Conservation (phyloP, 30 jellyfish, hydroid and myxozoan genomes). For the Chironex yamaguchii region DNA sequence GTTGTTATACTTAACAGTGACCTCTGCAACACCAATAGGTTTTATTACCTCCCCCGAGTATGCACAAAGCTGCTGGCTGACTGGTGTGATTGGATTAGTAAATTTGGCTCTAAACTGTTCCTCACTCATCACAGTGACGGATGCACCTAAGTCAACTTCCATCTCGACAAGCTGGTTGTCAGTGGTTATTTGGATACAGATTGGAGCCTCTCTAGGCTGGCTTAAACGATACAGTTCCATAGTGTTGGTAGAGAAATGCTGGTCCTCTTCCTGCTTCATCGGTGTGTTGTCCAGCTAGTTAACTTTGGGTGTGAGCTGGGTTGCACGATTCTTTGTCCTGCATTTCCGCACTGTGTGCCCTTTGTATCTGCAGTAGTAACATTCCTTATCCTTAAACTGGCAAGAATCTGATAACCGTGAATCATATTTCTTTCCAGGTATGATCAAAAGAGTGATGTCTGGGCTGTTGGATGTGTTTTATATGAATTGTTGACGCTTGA, state of each 20-base stretch:
- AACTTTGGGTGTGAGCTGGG: constrained; percentile 15
- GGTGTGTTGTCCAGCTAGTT: too few species aligned
- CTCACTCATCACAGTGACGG: constrained; percentile 28
- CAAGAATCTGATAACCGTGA: constrained; percentile 42
- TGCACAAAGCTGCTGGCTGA: constrained; percentile 1
- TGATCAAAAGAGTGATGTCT: constrained; percentile 91
- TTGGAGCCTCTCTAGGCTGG: constrained; percentile 23
- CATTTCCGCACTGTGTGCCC: constrained; percentile 44
- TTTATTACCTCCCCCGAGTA: constrained; percentile 28
- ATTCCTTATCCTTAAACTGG: constrained; percentile 24
- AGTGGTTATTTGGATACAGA: constrained; percentile 7
- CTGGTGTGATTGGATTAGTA: neutral
- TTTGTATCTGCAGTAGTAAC: neutral
- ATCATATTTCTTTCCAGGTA: constrained; percentile 15
- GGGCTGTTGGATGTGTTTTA: constrained; percentile 99
- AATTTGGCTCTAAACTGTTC: neutral
- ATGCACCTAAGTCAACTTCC: constrained; percentile 52
- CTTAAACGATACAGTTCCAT: constrained; percentile 4
- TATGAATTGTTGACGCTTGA: constrained; percentile 87
- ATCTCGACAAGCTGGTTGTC: neutral
- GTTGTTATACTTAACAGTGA: neutral
- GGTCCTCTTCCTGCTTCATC: too few species aligned
- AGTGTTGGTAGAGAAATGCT: neutral
- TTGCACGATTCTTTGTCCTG: constrained; percentile 13
- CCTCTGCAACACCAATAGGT: constrained; percentile 39